Evolutionary conservation across 2,113 vertebrate species (phyloP).

Genomic region (Laterallus jamaicensis): DNA sequence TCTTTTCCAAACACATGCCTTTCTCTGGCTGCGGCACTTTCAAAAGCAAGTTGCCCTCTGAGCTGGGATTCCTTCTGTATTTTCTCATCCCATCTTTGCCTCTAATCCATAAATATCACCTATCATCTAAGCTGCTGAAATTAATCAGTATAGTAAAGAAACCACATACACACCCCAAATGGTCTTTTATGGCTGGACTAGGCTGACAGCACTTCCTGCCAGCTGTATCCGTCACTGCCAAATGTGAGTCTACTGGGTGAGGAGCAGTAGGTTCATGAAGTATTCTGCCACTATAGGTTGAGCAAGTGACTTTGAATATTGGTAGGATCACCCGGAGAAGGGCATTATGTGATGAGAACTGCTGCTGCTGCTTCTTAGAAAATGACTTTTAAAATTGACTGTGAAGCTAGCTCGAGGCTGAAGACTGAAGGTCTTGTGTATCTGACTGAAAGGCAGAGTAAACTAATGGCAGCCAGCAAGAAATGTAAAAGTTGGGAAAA

Average conservation of each 20-base stretch:
- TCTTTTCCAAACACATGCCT: background rate
- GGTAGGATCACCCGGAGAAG: background rate
- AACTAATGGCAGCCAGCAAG: background rate
- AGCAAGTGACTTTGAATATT: background rate
- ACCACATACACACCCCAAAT: background rate
- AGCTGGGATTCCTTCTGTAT: background rate
- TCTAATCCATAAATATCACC: background rate
- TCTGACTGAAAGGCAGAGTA: background rate
- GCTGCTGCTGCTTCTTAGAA: background rate
- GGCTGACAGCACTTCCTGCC: background rate
- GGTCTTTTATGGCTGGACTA: background rate
- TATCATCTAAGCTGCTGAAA: slow-evolving; percentile 26
- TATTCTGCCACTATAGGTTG: background rate
- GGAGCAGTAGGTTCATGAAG: background rate
- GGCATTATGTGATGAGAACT: background rate
- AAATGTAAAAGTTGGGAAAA: background rate
- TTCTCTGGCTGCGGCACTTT: background rate
- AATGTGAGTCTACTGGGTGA: background rate
- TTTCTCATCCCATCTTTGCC: slow-evolving; percentile 17
- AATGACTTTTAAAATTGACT: background rate
- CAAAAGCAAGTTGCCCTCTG: background rate
- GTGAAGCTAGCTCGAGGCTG: background rate
- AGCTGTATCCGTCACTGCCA: slow-evolving; percentile 13
- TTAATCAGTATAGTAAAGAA: background rate
- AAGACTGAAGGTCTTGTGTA: background rate